Percentiles rank a stretch among this genome's conserved stretches.
Evolutionary conservation across 2,888 invertebrate genomes (phyloP).

Genomic region (Cabera pusaria): DNA sequence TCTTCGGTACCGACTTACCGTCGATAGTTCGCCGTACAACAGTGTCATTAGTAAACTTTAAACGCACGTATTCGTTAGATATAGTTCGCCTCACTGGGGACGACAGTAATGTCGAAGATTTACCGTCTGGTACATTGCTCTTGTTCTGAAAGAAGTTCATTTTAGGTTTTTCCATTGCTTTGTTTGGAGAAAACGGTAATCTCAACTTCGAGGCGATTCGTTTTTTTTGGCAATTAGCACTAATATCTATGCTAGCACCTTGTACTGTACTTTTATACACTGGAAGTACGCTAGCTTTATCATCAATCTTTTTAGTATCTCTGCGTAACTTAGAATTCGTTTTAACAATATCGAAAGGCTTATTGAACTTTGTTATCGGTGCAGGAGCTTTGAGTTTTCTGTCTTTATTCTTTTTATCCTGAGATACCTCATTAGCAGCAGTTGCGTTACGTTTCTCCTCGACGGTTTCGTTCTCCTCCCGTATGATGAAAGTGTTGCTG

Average conservation of each 20-base stretch:
- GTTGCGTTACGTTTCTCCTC: conserved; percentile 44
- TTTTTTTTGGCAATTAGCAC: conserved; percentile 53
- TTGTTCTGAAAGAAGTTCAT: conserved; percentile 72
- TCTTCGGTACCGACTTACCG: conserved; percentile 73
- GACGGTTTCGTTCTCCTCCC: conserved; percentile 42
- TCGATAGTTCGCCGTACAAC: conserved; percentile 70
- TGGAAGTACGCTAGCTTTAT: conserved; percentile 66
- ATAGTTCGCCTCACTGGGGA: conserved; percentile 74
- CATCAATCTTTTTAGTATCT: conserved; percentile 48
- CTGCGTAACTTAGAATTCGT: conserved; percentile 47
- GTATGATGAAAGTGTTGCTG: conserved; percentile 66
- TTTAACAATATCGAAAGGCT: conserved; percentile 61
- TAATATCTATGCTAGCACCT: conserved; percentile 52
- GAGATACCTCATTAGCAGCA: conserved; percentile 39
- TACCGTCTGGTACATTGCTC: conserved; percentile 49
- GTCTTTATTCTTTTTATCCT: conserved; percentile 60
- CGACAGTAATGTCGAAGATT: conserved; percentile 63
- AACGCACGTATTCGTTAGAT: conserved; percentile 76
- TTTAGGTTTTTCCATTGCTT: conserved; percentile 73
- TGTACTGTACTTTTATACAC: conserved; percentile 64
- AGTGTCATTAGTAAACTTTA: conserved; percentile 73
- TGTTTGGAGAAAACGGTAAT: conserved; percentile 69
- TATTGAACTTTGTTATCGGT: conserved; percentile 63
- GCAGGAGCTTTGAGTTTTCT: conserved; percentile 60
- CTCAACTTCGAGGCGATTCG: conserved; percentile 64